These are phyloP conservation scores for Pseudotriccus pelzelni DNA, from an alignment of 2,797 vertebrate genomes.

Conservation along the genomic window DNA sequence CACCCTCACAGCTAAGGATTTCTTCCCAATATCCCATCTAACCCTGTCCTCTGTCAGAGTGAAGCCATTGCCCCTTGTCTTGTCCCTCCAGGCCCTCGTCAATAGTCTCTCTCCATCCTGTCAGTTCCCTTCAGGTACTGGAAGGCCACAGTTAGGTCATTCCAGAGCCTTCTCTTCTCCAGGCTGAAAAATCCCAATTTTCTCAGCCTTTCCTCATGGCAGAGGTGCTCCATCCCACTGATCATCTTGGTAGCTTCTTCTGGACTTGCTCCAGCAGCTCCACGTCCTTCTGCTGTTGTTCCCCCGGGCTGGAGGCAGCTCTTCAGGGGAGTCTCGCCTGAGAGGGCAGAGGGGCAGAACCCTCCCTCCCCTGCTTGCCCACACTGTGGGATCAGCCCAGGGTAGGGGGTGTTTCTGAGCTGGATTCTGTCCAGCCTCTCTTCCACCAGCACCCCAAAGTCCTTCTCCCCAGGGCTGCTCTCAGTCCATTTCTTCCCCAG, in stretches of 20 bases:
- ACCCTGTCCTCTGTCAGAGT: background rate
- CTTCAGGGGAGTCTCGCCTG: background rate
- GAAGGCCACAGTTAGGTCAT: background rate
- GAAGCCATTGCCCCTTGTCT: background rate
- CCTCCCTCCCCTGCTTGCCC: background rate
- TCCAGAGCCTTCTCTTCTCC: background rate
- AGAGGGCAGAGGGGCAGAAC: background rate
- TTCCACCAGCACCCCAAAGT: background rate
- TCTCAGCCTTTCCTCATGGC: background rate
- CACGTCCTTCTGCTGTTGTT: background rate
- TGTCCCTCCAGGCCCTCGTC: background rate
- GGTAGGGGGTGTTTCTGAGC: background rate
- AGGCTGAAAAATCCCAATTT: background rate
- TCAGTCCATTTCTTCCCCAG: background rate
- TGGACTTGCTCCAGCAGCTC: background rate
- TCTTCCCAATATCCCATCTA: background rate
- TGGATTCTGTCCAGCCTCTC: background rate
- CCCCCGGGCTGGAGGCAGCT: background rate
- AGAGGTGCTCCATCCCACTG: background rate
- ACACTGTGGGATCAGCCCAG: background rate
- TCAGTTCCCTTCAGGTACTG: background rate
- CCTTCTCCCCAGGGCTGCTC: background rate
- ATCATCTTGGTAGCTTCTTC: background rate
- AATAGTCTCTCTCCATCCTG: background rate
- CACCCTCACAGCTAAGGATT: background rate